Base-by-base conservation (phyloP, 2,113 vertebrate species). In the Puntigrus tetrazona region DNA sequence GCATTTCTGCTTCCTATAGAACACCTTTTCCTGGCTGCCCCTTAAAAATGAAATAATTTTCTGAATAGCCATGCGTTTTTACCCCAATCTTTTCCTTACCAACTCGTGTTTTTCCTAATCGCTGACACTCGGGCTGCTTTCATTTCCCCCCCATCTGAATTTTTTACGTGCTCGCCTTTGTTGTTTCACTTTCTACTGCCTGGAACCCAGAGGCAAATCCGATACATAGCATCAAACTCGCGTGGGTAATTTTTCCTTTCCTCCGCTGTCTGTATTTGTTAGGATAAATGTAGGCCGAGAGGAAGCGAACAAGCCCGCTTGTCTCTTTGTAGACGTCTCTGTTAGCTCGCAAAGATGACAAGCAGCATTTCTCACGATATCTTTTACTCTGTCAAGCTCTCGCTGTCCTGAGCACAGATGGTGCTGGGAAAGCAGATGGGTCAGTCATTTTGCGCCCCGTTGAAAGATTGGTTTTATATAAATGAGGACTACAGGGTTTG, bases 231-330 rank as follows among this genome's bases (percentile, higher is more conserved):
- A 70, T 83, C 70, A 86, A 57, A 50, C 63, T 16, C 18, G 41
- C 25, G 72, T 70, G 67, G 57, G 80, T 69, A 80, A 84, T 87
- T 89, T 83, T 76, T 70, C 70, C 43, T 78, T 87, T 83, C 80
- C 83, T 87, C 25, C 27, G 41, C 81, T 80, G 79, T 82, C 83
- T 78, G 50, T 67, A 72, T 84, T 84, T 82, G 81, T 88, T 88
- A 84, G 57, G 82, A 65, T 76, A 50, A 77, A 55, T 70, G 63
- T 75, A 76, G 74, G 57, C 45, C 20, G 55, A 57, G 50, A 79
- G 67, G 57, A 74, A 65, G 25, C 10, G 61, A 76, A 45, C 10
- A 34, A 59, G 45, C 52, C 11, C 2, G 18, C 5, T 31, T 45
- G 67, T 74, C 78, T 65, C 47, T 73, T 86, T 43, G 22, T 38